Evolutionary conservation across 2,888 invertebrate genomes (phyloP), one percentile per base, ranked within the genome.

Genomic region (Melanotus villosus): DNA sequence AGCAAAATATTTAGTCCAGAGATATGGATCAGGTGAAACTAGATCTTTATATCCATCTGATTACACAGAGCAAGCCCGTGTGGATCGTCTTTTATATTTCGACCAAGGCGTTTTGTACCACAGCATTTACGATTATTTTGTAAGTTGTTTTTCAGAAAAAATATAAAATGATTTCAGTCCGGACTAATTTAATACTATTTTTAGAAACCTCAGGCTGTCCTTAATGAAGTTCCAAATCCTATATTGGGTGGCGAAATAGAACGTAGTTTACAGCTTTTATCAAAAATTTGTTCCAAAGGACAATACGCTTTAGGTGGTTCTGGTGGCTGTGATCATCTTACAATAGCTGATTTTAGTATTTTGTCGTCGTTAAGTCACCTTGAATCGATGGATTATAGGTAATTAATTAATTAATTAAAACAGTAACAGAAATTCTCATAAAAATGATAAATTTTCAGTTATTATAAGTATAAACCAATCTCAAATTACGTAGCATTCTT

Each of bases 331-430:
- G 54, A 69, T 59, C n/a, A 32, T 2, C 54, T 69, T n/a, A 65
- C 59, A 1, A 60, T 70, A 14, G 70, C 62, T 1, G 70, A 70
- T 62, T 56, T 70, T 38, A 60, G 56, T 16, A 21, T 70, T 56
- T 54, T 65, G 16, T 32, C 70, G 7, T 52, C 65, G 3, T 26
- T 70, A 6, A 65, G 60, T 23, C 34, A 57, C 23, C 36, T 70
- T 3, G 70, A 70, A 34, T 64, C 70, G 1, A 60, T 70, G 65
- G 65, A 65, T 50, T 70, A 70, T 16, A 70, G 65, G 70, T 59
- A 69, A 7, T 34, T 34, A 26, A n/a, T n/a, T n/a, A n/a, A n/a
- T 19, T 16, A n/a, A 36, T 36, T 38, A 23, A 26, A 26, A 26
- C 26, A 5, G 4, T 26, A 4, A 26, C 26, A 12, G 19, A n/a